Conservation (phyloP, 2,113 vertebrate species). For the Aegotheles bennettii region DNA sequence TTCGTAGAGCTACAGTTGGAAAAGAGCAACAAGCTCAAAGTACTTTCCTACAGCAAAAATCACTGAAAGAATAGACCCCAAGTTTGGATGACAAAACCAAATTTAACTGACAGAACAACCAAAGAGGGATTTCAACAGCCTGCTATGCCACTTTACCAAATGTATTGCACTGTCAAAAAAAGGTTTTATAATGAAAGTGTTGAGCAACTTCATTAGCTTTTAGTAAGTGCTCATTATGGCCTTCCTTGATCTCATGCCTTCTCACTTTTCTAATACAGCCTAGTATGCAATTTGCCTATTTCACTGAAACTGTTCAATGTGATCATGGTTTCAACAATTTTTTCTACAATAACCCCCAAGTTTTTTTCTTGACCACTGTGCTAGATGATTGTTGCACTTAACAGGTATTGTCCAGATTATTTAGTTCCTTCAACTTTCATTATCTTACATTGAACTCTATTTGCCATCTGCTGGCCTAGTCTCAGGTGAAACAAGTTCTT, state of each 20-base stretch:
- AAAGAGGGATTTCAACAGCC: background rate
- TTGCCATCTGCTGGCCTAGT: background rate
- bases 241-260: background rate
- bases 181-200: background rate
- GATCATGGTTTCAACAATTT: background rate
- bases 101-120: background rate
- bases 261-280: background rate
- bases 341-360: background rate
- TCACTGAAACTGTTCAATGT: background rate
- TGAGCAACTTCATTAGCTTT: background rate
- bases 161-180: background rate
- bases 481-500: background rate
- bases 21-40: background rate
- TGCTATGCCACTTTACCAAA: background rate
- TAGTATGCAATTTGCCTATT: background rate
- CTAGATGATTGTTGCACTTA: conserved; percentile 31
- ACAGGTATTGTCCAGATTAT: conserved; percentile 3
- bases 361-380: background rate
- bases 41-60: background rate
- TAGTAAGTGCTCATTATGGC: background rate
- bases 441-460: background rate
- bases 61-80: background rate
- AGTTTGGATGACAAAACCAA: background rate
- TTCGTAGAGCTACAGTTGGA: background rate
- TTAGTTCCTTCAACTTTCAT: conserved; percentile 3